Evolutionary conservation across 2,888 invertebrate genomes (phyloP).

Genomic region (Morpho helenor): DNA sequence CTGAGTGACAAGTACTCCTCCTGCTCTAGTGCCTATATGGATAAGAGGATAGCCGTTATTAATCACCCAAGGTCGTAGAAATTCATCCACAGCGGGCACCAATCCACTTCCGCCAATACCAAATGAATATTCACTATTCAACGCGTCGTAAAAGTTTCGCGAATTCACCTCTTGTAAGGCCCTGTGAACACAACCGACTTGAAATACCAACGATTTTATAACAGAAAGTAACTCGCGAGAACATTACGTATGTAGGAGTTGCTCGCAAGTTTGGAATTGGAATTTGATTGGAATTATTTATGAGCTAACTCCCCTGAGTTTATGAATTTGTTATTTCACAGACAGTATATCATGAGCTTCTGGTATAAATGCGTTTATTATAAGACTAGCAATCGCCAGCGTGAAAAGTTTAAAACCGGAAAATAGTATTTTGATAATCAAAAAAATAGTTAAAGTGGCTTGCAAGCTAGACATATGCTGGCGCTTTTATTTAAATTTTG

Average conservation of each 20-base stretch:
- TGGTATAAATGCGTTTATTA: too few relatives aligned
- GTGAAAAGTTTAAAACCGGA: too few relatives aligned
- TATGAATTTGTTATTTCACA: neutral
- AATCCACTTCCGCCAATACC: constrained; percentile 26
- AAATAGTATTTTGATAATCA: too few relatives aligned
- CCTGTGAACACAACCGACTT: constrained; percentile 31
- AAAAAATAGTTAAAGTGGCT: too few relatives aligned
- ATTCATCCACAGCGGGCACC: constrained; percentile 40
- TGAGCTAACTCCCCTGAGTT: neutral
- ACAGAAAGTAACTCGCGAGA: neutral
- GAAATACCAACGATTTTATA: neutral
- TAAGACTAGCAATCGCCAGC: too few relatives aligned
- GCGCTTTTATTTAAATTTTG: too few relatives aligned
- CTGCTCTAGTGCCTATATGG: constrained; percentile 41
- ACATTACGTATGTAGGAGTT: neutral
- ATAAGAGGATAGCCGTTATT: constrained; percentile 54
- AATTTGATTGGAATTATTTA: too few relatives aligned
- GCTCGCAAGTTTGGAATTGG: too few relatives aligned
- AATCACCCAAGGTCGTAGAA: constrained; percentile 46
- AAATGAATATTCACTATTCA: constrained; percentile 41
- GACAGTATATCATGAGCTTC: too few relatives aligned
- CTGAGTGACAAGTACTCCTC: constrained; percentile 51
- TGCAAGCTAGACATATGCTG: too few relatives aligned
- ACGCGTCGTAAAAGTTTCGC: constrained; percentile 45
- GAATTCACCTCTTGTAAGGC: constrained; percentile 42